A percentile compares a stretch with the other conserved stretches of the same genome.
Evolutionary conservation across 2,797 vertebrate genomes (phyloP).

Genomic region (Natrix natrix): DNA sequence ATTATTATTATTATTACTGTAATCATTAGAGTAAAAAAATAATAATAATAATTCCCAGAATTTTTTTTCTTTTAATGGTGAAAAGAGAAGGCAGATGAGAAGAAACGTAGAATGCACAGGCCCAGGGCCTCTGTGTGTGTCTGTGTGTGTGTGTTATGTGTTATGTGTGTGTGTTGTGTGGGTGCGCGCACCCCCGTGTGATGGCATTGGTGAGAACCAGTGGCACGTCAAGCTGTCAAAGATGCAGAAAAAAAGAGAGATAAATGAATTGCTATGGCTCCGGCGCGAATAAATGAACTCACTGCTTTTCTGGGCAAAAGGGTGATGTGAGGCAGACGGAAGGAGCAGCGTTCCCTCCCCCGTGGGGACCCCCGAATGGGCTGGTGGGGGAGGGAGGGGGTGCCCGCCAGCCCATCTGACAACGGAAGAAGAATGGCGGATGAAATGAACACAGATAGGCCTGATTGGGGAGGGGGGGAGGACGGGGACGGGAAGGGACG

Average conservation of each 20-base stretch:
- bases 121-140: not conserved
- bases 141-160: not conserved
- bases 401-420: constrained; percentile 64
- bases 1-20: not conserved
- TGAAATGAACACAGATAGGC: constrained; percentile 91
- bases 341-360: not conserved
- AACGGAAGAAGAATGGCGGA: constrained; percentile 88
- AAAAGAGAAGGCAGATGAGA: not conserved
- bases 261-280: constrained; percentile 53
- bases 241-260: constrained; percentile 60
- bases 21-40: not conserved
- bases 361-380: constrained; percentile 55
- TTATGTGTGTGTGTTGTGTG: not conserved
- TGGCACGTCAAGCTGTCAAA: constrained; percentile 23
- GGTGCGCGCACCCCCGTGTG: not conserved
- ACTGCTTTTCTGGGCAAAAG: not conserved
- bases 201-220: not conserved
- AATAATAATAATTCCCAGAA: not conserved
- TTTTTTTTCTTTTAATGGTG: not conserved
- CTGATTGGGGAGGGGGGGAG: not conserved
- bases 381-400: constrained; percentile 46
- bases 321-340: constrained; percentile 16
- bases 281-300: constrained; percentile 20
- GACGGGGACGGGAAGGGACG: not conserved
- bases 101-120: not conserved